Conservation (phyloP, 1,140 invertebrate species). For the Diploscapter pachys region DNA sequence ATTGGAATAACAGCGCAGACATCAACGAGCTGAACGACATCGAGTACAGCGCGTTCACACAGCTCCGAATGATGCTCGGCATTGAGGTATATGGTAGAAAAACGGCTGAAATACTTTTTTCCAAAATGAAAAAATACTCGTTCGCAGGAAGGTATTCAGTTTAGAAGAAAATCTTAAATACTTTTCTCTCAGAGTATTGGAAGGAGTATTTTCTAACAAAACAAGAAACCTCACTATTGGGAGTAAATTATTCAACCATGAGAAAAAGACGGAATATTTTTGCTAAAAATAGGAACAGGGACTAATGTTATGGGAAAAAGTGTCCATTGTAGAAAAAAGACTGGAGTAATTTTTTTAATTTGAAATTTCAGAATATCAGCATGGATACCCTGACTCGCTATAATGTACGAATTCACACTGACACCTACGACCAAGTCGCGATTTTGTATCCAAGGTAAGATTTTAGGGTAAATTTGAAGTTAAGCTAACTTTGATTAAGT, state of each 20-base stretch:
- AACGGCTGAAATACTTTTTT: too few relatives aligned
- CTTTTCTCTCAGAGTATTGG: background rate
- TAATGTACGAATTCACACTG: conserved; percentile 53
- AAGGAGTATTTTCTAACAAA: background rate
- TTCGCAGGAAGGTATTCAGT: background rate
- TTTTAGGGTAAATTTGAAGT: background rate
- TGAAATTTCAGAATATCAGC: conserved; percentile 45
- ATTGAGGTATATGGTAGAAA: conserved; percentile 10
- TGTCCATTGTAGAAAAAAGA: background rate
- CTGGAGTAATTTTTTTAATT: background rate
- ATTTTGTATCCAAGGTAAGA: conserved; percentile 49
- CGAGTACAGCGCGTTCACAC: conserved; percentile 15
- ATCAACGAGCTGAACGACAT: conserved; percentile 16
- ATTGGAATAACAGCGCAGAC: conserved; percentile 23
- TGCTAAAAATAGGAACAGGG: background rate
- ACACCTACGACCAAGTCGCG: conserved; percentile 53
- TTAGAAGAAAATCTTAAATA: background rate
- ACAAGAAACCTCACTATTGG: background rate
- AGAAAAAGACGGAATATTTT: background rate
- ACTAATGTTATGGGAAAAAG: background rate
- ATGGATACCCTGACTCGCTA: conserved; percentile 50
- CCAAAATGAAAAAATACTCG: background rate
- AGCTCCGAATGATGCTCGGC: conserved; percentile 22
- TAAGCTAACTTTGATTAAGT: too few relatives aligned
- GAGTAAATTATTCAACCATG: background rate